Base-by-base conservation (phyloP, 2,113 vertebrate species). In the Gopherus flavomarginatus region DNA sequence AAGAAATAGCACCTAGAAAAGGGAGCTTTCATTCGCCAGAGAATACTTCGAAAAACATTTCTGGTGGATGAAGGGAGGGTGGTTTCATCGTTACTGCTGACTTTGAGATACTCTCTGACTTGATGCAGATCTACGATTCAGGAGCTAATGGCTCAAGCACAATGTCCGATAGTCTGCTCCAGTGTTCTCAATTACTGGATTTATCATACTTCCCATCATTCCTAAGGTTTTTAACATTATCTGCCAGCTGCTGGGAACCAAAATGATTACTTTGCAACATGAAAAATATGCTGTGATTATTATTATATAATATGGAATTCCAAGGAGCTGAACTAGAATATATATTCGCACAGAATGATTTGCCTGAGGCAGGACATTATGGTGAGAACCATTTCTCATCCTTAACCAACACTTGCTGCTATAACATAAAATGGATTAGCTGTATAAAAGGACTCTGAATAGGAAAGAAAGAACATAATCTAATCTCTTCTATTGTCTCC, bases 111-210 rank as follows among this genome's bases (percentile, higher is more conserved):
- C 85, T 52, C 21, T 24, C 85, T 59, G 50, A 49, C 77, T 84
- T 79, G 83, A 91, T 88, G 62, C 54, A 38, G 24, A 79, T 29
- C 69, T 86, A 87, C 84, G 83, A 85, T 90, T 88, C 75, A 47
- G 57, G 44, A 59, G 50, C 38, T 94, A 77, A 69, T 35, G 21
- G 50, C 77, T 87, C 31, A 50, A 95, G 62, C 35, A 27, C 52
- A 59, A 53, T 86, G 93, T 75, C 84, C 59, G 83, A 47, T 29
- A 11, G 80, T 47, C 69, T 77, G 16, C 57, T 85, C 82, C 79
- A 69, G 50, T 29, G 11, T 84, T 86, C 88, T 83, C 29, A 16
- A 79, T 11, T 75, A 89, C 91, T 90, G n/a, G 54, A 50, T 84
- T 87, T 42, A 83, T 62, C 27, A 12, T 6, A 49, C n/a, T 57